Conservation (phyloP, 2,888 invertebrate genomes). For the Cactoblastis cactorum region DNA sequence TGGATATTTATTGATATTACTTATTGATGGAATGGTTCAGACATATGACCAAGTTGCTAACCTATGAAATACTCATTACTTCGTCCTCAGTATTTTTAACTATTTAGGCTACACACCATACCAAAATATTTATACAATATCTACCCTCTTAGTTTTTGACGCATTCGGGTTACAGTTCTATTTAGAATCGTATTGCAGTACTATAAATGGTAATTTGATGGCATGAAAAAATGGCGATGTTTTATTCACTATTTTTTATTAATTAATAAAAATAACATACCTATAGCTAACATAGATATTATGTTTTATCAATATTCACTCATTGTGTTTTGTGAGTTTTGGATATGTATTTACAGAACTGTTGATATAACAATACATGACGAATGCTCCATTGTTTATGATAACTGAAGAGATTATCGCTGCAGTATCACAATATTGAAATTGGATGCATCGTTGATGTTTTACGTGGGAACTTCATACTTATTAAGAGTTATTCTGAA, state of each 20-base stretch:
- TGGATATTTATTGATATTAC: too few species aligned
- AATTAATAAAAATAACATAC: not conserved
- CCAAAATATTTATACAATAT: too few species aligned
- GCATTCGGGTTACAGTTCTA: too few species aligned
- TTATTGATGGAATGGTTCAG: too few species aligned
- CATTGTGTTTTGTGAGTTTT: slow-evolving; percentile 27
- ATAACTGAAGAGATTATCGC: slow-evolving; percentile 30
- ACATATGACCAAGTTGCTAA: too few species aligned
- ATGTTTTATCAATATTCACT: slow-evolving; percentile 14
- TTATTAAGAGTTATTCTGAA: too few species aligned
- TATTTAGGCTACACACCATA: too few species aligned
- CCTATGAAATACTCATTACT: too few species aligned
- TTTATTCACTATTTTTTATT: not conserved
- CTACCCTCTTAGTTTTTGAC: too few species aligned
- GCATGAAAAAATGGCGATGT: not conserved
- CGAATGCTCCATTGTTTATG: slow-evolving; percentile 42
- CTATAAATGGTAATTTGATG: not conserved
- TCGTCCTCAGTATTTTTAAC: too few species aligned
- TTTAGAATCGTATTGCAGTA: too few species aligned
- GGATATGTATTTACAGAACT: slow-evolving; percentile 17
- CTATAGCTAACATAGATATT: not conserved
- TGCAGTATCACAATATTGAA: slow-evolving; percentile 21
- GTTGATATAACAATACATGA: slow-evolving; percentile 44
- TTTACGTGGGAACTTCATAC: too few species aligned
- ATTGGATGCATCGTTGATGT: not conserved